phyloP scores from a whole-genome alignment of 2,888 invertebrate genomes.

The Argyresthia albistria region DNA sequence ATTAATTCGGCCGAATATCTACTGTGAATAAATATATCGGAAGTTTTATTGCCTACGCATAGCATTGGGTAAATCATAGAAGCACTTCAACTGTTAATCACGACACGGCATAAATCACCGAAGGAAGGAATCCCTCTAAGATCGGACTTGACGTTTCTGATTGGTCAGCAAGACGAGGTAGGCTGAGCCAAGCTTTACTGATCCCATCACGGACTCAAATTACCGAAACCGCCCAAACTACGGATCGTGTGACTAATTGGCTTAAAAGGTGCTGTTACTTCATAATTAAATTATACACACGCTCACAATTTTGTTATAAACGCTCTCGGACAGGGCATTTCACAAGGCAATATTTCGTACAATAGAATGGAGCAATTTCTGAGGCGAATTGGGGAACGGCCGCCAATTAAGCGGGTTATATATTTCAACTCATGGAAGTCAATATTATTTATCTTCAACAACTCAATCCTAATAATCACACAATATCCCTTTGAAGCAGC shows the following conservation, averaged over 20 bases:
- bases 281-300: constrained; percentile 60
- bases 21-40: no score
- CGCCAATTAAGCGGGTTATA: constrained; percentile 51
- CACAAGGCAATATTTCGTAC: constrained; percentile 61
- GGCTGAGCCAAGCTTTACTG: constrained; percentile 50
- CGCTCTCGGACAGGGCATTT: constrained; percentile 40
- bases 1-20: no score
- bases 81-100: constrained; percentile 48
- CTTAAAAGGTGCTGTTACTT: constrained; percentile 64
- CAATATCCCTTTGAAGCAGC: not conserved
- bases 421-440: no score
- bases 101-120: constrained; percentile 25
- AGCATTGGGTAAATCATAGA: constrained; percentile 19
- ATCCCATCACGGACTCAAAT: constrained; percentile 60
- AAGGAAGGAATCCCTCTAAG: constrained; percentile 54
- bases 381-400: constrained; percentile 50
- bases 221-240: constrained; percentile 63
- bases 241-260: constrained; percentile 67
- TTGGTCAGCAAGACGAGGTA: constrained; percentile 53
- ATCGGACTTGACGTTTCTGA: constrained; percentile 30
- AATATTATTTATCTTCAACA: constrained; percentile 27
- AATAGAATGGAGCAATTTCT: constrained; percentile 56
- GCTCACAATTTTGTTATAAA: constrained; percentile 8
- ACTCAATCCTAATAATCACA: not conserved
- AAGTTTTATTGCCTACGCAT: no score